Percentiles rank a stretch among this genome's conserved stretches.
phyloP scores from a whole-genome alignment of 2,888 invertebrate species.

The Leptinotarsa peninsularis region DNA sequence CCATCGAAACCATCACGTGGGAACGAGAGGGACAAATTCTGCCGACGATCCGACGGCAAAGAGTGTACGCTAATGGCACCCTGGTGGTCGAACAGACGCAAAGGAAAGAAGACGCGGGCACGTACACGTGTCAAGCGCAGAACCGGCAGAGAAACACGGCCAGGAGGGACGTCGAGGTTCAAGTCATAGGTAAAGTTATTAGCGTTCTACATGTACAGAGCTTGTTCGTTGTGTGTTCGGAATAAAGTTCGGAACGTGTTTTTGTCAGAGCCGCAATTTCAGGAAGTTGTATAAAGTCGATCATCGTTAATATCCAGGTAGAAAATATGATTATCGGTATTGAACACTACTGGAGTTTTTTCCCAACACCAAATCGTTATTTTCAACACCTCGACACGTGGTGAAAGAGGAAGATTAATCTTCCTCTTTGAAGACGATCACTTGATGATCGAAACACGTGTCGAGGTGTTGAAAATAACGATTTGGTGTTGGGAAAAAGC shows the following conservation, averaged over 20 bases:
- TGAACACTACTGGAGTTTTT: too few species aligned
- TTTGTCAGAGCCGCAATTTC: background rate
- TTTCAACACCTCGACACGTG: too few species aligned
- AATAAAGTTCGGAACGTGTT: background rate
- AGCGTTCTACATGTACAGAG: slow-evolving; percentile 17
- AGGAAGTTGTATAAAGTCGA: background rate
- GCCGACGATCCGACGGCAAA: slow-evolving; percentile 89
- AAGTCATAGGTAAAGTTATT: slow-evolving; percentile 74
- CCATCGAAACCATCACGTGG: slow-evolving; percentile 89
- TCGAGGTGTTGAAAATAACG: too few species aligned
- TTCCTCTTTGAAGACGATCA: too few species aligned
- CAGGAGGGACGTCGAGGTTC: slow-evolving; percentile 80
- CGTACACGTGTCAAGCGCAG: slow-evolving; percentile 90
- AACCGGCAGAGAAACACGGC: slow-evolving; percentile 86
- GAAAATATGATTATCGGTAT: background rate
- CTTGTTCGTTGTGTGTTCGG: slow-evolving; percentile 15
- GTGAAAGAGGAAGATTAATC: too few species aligned
- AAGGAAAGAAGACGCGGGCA: slow-evolving; percentile 86
- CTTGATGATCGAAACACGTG: too few species aligned
- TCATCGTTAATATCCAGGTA: background rate
- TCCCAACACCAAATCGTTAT: too few species aligned
- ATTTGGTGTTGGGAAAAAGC: too few species aligned
- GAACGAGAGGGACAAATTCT: slow-evolving; percentile 89
- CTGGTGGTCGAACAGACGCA: slow-evolving; percentile 88
- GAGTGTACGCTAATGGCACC: slow-evolving; percentile 88